Base-by-base conservation (phyloP, 2,797 vertebrate species). In the Halcyon badia region DNA sequence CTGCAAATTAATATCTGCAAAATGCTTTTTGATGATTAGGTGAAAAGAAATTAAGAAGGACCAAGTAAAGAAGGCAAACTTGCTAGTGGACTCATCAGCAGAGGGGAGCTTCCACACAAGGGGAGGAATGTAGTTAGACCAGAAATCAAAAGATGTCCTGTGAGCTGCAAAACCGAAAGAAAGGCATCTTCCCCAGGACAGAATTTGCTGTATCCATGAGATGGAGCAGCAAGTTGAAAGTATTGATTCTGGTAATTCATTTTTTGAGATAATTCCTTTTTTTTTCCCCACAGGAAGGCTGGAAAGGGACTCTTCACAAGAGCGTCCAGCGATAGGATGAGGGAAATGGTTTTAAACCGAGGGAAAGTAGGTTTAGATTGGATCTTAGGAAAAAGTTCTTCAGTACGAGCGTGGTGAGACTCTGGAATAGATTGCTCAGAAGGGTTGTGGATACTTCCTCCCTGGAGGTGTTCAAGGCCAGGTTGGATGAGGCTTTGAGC, bases 1-100 rank as follows among this genome's bases (percentile, higher is more conserved):
- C 85, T 94, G 79, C 85, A 91, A 89, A 39, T 83, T 26, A 66
- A 41, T 62, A 88, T 62, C 72, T 93, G 51, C 61, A 76, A 73
- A 70, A 9, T 72, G 51, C 22, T 88, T 94, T 88, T 56, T 60
- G 62, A 68, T 91, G 33, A 48, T 31, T 54, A 70, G 72, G 33
- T 48, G 1, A 30, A 89, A 92, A 76, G 51, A 84, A 65, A 66
- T 61, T 35, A 52, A 68, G 78, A 69, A 83, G 35, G 49, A 71
- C 14, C 42, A 10, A 54, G 56, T 37, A 66, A 85, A 89, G 72
- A 61, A 79, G 65, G 65, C 7, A 71, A 88, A 78, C 37, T 85
- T 85, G 65, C 44, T 84, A 49, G 57, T 54, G 82, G 73, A 48
- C 22, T 95, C 54, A 17, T 44, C 54, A 79, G 60, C 77, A 86